Evolutionary conservation across 1,140 invertebrate genomes (phyloP), one percentile per base, ranked within the genome.

Genomic region (Rhagoletis zephyria): DNA sequence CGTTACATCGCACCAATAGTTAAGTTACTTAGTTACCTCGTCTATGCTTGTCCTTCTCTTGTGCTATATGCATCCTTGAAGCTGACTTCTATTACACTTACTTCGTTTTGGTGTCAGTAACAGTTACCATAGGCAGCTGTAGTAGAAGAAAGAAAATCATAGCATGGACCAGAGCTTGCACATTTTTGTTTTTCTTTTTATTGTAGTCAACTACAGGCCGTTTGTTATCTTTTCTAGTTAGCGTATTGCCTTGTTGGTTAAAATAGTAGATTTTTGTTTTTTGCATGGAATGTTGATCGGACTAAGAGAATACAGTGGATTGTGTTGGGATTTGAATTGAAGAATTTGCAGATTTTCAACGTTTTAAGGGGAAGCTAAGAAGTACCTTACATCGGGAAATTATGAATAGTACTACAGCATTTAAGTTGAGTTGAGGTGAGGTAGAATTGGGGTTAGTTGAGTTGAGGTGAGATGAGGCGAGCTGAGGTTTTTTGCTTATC

Each of bases 211-310:
- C 48, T 56, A 4, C 74, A 56, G 74, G 16, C 14, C 74, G 12
- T 81, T 81, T 81, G 74, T 5, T 51, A 81, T 51, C 74, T 56
- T 81, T 56, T 4, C 74, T 56, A 81, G 74, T 81, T 81, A 81
- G 74, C 10, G 48, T 19, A 42, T 19, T 81, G 1, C 30, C 51
- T 81, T 81, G 74, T 81, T n/a, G n/a, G 1, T 0, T 12, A 9
- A 16, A 2, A 10, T 16, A 30, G 74, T 48, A 63, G n/a, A 63
- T 81, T 51, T 56, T n/a, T n/a, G 6, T 30, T 56, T n/a, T 56
- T 81, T 30, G 74, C 42, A 19, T 19, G 45, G 70, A 14, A 45
- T 74, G 42, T 16, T 45, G 42, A 3, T 48, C 12, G 40, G 4
- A 10, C 5, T 51, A 5, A 51, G 14, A 16, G 10, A 4, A 42